phyloP scores from a whole-genome alignment of 1,140 invertebrate species.

The Pararge aegeria region DNA sequence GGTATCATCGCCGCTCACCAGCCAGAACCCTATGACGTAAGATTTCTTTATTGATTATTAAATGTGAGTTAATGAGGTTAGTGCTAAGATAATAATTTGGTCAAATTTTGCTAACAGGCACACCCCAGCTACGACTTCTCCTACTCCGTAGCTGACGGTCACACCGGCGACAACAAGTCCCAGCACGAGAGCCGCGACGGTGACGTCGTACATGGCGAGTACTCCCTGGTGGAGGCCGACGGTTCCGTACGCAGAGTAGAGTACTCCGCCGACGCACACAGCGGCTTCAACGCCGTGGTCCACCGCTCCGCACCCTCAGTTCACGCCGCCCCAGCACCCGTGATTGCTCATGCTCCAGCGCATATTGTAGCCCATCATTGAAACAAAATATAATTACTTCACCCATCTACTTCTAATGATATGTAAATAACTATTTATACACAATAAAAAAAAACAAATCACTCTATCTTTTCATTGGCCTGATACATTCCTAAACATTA shows the following conservation, averaged over 20 bases:
- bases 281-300: slow-evolving; percentile 81
- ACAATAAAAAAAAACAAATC: not conserved
- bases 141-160: slow-evolving; percentile 39
- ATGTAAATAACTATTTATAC: not conserved
- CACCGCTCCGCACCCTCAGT: slow-evolving; percentile 72
- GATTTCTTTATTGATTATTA: slow-evolving; percentile 10
- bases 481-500: too few species aligned
- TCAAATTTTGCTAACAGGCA: slow-evolving; percentile 3
- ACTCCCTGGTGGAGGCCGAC: slow-evolving; percentile 78
- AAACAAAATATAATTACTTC: not conserved
- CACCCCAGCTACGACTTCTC: slow-evolving; percentile 41
- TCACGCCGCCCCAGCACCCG: slow-evolving; percentile 27
- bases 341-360: not conserved
- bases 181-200: slow-evolving; percentile 60
- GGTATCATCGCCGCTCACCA: slow-evolving; percentile 32
- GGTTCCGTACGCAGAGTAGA: slow-evolving; percentile 77
- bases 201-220: slow-evolving; percentile 77
- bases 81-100: not conserved
- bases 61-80: not conserved
- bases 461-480: not conserved
- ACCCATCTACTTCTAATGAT: not conserved
- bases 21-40: slow-evolving; percentile 38
- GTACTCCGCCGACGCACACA: slow-evolving; percentile 79
- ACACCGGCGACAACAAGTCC: slow-evolving; percentile 42
- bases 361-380: slow-evolving; percentile 28